Base-by-base conservation (phyloP, 2,797 vertebrate species). In the Gymnoscopelus microlampas region DNA sequence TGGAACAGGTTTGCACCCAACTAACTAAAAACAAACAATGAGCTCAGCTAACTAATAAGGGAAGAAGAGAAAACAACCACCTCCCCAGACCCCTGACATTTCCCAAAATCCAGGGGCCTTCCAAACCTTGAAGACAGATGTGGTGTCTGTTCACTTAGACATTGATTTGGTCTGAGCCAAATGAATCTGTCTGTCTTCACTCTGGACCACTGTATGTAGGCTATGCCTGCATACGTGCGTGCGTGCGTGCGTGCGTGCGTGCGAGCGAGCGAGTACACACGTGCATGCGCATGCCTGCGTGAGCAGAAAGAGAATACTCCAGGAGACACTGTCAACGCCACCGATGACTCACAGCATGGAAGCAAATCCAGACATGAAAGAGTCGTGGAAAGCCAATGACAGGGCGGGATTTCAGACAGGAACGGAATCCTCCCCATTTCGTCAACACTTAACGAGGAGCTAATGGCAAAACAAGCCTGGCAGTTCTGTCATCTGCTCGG, bases 161-260 rank as follows among this genome's bases (percentile, higher is more conserved):
- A n/a, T 84, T 89, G 89, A 89, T 91, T 89, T 88, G 79, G 83
- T 68, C 9, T 90, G 90, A 77, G 85, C 84, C 87, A 87, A 88
- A 91, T 92, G 85, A 91, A 90, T 85, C 80, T 87, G 89, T 92
- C 89, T 82, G 71, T 88, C 84, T n/a, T 60, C 54, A 56, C 63
- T 71, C 77, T 78, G 63, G 75, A 82, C 75, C 68, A 63, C 65
- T 19, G 14, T 10, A 9, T 24, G 53, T 55, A 8, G 8, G 24
- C 7, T n/a, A 5, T 51, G 60, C 49, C 13, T 62, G 35, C 29
- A 29, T 29, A 4, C 3, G 26, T 44, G 53, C 39, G 53, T 60
- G 59, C 12, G n/a, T 23, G 59, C 48, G 59, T 48, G 59, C 15
- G 35, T 61, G 44, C 5, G 39, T 14, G 57, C 9, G 29, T 39